Percentiles rank a stretch among this genome's conserved stretches.
Conservation (phyloP, 35 echinoderm and acorn worm genomes). For the Patiria miniata region DNA sequence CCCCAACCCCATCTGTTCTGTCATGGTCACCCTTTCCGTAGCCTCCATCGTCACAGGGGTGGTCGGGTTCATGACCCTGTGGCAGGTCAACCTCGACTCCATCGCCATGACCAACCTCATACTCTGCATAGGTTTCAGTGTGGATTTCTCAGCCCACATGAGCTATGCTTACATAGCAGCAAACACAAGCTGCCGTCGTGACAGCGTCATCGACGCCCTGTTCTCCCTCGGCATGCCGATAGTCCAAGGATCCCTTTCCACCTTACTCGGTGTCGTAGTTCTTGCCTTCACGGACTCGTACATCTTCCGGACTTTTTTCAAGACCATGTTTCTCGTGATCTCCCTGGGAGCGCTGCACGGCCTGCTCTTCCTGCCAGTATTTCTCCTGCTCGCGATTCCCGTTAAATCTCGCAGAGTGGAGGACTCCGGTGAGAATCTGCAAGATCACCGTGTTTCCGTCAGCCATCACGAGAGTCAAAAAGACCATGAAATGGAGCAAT, state of each 20-base stretch:
- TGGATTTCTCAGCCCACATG: slow-evolving; percentile 77
- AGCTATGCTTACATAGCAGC: slow-evolving; percentile 50
- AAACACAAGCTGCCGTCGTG: not conserved
- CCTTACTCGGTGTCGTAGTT: slow-evolving; percentile 44
- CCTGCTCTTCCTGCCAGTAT: slow-evolving; percentile 57
- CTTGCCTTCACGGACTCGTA: slow-evolving; percentile 29
- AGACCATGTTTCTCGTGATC: slow-evolving; percentile 55
- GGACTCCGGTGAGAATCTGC: too few species aligned
- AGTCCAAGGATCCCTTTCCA: slow-evolving; percentile 44
- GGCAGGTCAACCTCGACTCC: slow-evolving; percentile 61
- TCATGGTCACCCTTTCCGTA: slow-evolving; percentile 50
- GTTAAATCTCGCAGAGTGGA: not conserved
- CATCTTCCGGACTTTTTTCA: slow-evolving; percentile 62
- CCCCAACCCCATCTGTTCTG: slow-evolving; percentile 47
- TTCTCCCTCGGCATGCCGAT: slow-evolving; percentile 61
- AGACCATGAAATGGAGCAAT: not conserved
- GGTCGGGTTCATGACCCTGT: slow-evolving; percentile 69
- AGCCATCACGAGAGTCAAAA: too few species aligned
- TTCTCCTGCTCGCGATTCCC: slow-evolving; percentile 29
- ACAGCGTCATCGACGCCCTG: not conserved
- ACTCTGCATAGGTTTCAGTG: slow-evolving; percentile 72
- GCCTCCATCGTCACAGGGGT: slow-evolving; percentile 62
- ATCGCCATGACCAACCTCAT: slow-evolving; percentile 79
- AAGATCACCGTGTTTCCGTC: too few species aligned
- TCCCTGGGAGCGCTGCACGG: slow-evolving; percentile 46